A percentile compares a stretch with the other conserved stretches of the same genome.
Evolutionary conservation across 2,888 invertebrate genomes (phyloP).

Genomic region (Muschampia plurimacula): DNA sequence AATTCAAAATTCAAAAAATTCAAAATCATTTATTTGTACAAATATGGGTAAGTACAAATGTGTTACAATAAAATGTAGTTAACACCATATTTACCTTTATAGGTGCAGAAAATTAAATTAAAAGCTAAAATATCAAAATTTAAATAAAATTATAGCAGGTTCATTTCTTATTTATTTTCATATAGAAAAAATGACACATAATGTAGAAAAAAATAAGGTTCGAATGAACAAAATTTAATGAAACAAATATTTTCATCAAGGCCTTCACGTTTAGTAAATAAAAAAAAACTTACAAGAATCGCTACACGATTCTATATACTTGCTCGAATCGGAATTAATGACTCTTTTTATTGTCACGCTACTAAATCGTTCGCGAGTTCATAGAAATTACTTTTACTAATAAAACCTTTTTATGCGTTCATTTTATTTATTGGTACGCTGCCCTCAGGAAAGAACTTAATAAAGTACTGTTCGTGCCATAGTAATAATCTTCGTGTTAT

Average conservation of each 20-base stretch:
- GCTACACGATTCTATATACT: conserved; percentile 34
- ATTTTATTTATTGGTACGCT: conserved; percentile 27
- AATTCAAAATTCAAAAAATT: too few species aligned
- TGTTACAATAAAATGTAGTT: too few species aligned
- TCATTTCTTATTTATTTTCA: too few species aligned
- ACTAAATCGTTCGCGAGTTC: conserved; percentile 37
- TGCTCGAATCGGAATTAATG: conserved; percentile 42
- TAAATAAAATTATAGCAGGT: too few species aligned
- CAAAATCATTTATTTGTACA: too few species aligned
- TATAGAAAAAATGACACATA: too few species aligned
- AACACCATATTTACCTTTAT: too few species aligned
- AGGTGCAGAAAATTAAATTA: too few species aligned
- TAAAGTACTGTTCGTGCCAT: too few species aligned
- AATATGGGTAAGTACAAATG: too few species aligned
- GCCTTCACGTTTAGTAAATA: neutral
- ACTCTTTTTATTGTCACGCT: conserved; percentile 45
- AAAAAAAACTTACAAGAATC: neutral
- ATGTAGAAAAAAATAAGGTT: neutral
- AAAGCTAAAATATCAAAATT: too few species aligned
- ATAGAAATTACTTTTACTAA: conserved; percentile 44
- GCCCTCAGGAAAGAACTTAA: neutral
- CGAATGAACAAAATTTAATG: neutral
- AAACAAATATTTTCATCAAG: neutral
- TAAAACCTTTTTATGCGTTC: conserved; percentile 44
- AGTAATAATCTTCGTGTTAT: too few species aligned